Percentiles rank a stretch among this genome's conserved stretches.
These are phyloP conservation scores for Melanotaenia nigrans DNA, from an alignment of 2,797 vertebrate genomes.

Conservation along the genomic window DNA sequence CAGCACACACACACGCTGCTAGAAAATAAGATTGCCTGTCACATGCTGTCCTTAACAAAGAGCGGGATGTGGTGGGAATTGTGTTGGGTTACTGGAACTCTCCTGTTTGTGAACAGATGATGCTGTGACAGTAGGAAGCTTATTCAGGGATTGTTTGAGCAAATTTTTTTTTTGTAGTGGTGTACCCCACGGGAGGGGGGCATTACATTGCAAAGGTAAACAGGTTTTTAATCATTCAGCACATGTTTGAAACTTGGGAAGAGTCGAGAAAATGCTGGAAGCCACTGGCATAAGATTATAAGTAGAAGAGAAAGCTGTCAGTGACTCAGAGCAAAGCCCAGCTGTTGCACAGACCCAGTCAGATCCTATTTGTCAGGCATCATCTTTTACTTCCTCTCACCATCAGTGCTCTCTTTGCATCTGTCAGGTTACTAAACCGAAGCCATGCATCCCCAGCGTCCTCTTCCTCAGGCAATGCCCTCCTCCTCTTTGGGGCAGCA, in stretches of 20 bases:
- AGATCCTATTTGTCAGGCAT: constrained; percentile 25
- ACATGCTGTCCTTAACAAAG: constrained; percentile 58
- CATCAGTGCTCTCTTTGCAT: constrained; percentile 9
- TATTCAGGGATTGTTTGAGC: constrained; percentile 61
- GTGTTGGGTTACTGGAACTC: constrained; percentile 63
- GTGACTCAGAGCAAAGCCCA: constrained; percentile 48
- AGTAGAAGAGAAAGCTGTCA: constrained; percentile 49
- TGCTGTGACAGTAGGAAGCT: constrained; percentile 49
- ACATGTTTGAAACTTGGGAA: constrained; percentile 55
- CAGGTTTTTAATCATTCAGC: constrained; percentile 62
- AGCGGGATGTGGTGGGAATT: constrained; percentile 1
- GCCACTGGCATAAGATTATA: constrained; percentile 58
- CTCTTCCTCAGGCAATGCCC: constrained; percentile 82
- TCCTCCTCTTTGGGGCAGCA: constrained; percentile 77
- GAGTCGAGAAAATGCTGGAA: constrained; percentile 67
- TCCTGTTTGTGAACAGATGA: constrained; percentile 62
- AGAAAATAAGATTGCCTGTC: constrained; percentile 39
- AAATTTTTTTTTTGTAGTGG: constrained; percentile 6
- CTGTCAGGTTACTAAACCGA: constrained; percentile 5
- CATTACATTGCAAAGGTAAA: constrained; percentile 45
- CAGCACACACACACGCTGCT: constrained; percentile 32
- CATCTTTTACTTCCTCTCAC: constrained; percentile 21
- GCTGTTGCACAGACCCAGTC: constrained; percentile 36
- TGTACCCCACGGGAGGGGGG: constrained; percentile 43
- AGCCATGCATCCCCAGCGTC: constrained; percentile 79